These are phyloP conservation scores for Steinernema feltiae DNA, from an alignment of 1,140 invertebrate genomes.

Conservation along the genomic window DNA sequence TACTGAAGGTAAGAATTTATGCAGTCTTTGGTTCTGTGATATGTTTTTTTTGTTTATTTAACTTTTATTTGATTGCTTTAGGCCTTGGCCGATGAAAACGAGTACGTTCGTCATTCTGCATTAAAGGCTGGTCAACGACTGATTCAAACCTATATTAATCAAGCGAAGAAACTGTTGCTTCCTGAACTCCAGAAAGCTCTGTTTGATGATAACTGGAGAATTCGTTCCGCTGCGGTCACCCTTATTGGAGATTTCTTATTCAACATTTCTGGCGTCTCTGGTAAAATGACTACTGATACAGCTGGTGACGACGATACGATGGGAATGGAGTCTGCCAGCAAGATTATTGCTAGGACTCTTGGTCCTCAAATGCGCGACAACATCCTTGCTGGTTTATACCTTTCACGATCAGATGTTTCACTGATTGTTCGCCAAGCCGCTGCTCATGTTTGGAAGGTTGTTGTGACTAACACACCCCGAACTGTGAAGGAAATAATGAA, in stretches of 20 bases:
- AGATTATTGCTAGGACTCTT: slow-evolving; percentile 74
- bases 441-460: slow-evolving; percentile 56
- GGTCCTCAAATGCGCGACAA: slow-evolving; percentile 82
- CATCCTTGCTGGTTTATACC: slow-evolving; percentile 89
- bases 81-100: slow-evolving; percentile 95
- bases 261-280: slow-evolving; percentile 85
- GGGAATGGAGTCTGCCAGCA: slow-evolving; percentile 89
- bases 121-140: slow-evolving; percentile 91
- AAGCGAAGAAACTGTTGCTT: slow-evolving; percentile 78
- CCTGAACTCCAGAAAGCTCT: slow-evolving; percentile 77
- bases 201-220: slow-evolving; percentile 97
- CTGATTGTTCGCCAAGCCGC: slow-evolving; percentile 89
- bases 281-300: slow-evolving; percentile 97
- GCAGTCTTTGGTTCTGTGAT: not conserved
- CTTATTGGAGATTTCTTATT: slow-evolving; percentile 91
- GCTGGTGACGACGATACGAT: slow-evolving; percentile 97
- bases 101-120: slow-evolving; percentile 94
- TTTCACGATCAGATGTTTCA: slow-evolving; percentile 92
- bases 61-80: too few relatives aligned
- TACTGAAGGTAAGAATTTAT: slow-evolving; percentile 70
- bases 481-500: slow-evolving; percentile 93
- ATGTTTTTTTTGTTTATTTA: too few relatives aligned
- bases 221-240: slow-evolving; percentile 90
- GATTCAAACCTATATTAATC: slow-evolving; percentile 89
- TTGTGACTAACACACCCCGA: slow-evolving; percentile 66